A percentile compares a stretch with the other conserved stretches of the same genome.
Evolutionary conservation across 1,140 invertebrate genomes (phyloP).

Genomic region (Polypedilum pembai): DNA sequence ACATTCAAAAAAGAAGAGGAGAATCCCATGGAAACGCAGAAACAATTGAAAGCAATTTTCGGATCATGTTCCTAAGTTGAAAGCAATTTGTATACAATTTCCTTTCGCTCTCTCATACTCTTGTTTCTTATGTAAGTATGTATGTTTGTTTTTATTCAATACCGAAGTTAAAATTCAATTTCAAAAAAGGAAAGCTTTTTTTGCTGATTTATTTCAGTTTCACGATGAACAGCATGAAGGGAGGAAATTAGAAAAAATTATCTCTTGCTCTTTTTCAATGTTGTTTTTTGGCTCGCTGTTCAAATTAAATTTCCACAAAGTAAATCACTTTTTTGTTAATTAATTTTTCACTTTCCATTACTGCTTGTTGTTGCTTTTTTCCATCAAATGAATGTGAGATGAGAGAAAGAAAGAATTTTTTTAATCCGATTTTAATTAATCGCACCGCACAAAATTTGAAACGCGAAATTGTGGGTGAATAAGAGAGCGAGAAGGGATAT

Average conservation of each 20-base stretch:
- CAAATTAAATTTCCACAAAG: background rate
- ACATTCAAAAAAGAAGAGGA: background rate
- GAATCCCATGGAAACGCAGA: conserved; percentile 10
- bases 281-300: too few relatives aligned
- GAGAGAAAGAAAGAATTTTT: background rate
- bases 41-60: conserved; percentile 13
- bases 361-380: background rate
- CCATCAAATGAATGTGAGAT: background rate
- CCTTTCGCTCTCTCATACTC: background rate
- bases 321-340: conserved; percentile 7
- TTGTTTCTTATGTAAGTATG: background rate
- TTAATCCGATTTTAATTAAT: conserved; percentile 14
- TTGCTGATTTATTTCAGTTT: too few relatives aligned
- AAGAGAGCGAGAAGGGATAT: background rate
- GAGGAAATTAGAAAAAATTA: too few relatives aligned
- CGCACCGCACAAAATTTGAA: background rate
- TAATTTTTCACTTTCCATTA: conserved; percentile 14
- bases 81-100: conserved; percentile 19
- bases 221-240: too few relatives aligned
- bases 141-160: too few relatives aligned
- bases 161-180: too few relatives aligned
- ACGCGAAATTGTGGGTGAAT: too few relatives aligned
- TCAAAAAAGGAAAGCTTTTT: too few relatives aligned
- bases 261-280: too few relatives aligned
- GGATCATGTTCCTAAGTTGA: conserved; percentile 8